A percentile compares a stretch with the other conserved stretches of the same genome.
phyloP scores from a whole-genome alignment of 1,140 invertebrate species.

The Meloidogyne chitwoodi region DNA sequence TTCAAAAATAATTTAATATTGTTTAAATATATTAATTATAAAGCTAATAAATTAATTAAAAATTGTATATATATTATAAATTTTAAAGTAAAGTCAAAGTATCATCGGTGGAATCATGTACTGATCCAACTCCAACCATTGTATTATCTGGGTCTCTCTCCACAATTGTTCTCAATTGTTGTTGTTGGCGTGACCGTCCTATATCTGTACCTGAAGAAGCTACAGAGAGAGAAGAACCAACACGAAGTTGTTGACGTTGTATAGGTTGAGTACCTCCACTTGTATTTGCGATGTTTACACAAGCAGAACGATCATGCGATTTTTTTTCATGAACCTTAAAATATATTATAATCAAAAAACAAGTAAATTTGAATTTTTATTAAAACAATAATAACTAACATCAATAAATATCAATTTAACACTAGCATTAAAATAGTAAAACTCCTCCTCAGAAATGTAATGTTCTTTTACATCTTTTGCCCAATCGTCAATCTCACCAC shows the following conservation, averaged over 20 bases:
- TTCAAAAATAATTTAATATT: no score
- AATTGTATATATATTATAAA: no score
- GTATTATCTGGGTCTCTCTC: slow-evolving; percentile 21
- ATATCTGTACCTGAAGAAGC: not conserved
- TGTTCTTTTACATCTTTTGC: not conserved
- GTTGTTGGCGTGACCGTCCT: slow-evolving; percentile 2
- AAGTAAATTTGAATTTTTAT: no score
- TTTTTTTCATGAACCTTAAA: not conserved
- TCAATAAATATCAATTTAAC: slow-evolving; percentile 10
- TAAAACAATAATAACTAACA: not conserved
- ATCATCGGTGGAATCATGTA: not conserved
- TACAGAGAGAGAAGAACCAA: slow-evolving; percentile 7
- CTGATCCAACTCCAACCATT: not conserved
- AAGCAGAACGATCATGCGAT: not conserved
- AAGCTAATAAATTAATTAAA: no score
- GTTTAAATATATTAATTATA: no score
- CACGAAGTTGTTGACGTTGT: not conserved
- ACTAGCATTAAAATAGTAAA: slow-evolving; percentile 15
- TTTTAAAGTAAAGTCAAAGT: slow-evolving; percentile 10
- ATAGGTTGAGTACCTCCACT: not conserved
- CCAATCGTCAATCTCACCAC: not conserved
- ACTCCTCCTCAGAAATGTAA: slow-evolving; percentile 12
- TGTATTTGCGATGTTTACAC: no score
- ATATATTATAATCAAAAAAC: not conserved
- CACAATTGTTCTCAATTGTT: slow-evolving; percentile 3